Conservation (phyloP, 2,797 vertebrate genomes). For the Tamandua tetradactyla region DNA sequence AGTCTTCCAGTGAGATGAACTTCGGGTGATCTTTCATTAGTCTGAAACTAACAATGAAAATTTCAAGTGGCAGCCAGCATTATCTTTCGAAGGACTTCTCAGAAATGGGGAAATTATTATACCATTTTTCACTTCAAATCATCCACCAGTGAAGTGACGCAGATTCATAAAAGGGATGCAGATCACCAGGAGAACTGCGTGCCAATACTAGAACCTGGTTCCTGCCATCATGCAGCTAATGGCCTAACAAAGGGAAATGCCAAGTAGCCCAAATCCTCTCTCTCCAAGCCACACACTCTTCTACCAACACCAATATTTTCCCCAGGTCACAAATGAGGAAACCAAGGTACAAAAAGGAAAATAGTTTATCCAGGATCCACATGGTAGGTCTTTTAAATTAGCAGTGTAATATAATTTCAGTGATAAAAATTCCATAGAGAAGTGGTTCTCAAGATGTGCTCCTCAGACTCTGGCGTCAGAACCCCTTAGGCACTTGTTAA, state of each 20-base stretch:
- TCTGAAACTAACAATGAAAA: neutral
- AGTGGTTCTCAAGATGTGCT: neutral
- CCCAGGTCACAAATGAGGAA: neutral
- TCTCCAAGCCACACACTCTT: neutral
- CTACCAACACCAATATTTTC: neutral
- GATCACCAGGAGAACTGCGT: neutral
- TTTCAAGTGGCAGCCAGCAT: constrained; percentile 6
- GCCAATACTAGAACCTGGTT: neutral
- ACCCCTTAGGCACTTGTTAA: neutral
- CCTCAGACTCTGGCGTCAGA: neutral
- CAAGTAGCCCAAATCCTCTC: neutral
- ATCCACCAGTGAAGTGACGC: constrained; percentile 22
- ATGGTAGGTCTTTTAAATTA: neutral
- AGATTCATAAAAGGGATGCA: neutral
- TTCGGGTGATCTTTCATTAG: neutral
- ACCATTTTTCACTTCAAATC: constrained; percentile 28
- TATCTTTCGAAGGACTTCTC: constrained; percentile 43
- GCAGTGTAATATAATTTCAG: neutral
- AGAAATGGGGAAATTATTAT: neutral
- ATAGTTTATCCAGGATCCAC: neutral
- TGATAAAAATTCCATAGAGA: neutral
- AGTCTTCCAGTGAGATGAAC: neutral
- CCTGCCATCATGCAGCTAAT: neutral
- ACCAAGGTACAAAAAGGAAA: neutral
- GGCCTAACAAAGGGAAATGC: neutral